Evolutionary conservation across 2,888 invertebrate genomes (phyloP).

Genomic region (Archips crataeganus): DNA sequence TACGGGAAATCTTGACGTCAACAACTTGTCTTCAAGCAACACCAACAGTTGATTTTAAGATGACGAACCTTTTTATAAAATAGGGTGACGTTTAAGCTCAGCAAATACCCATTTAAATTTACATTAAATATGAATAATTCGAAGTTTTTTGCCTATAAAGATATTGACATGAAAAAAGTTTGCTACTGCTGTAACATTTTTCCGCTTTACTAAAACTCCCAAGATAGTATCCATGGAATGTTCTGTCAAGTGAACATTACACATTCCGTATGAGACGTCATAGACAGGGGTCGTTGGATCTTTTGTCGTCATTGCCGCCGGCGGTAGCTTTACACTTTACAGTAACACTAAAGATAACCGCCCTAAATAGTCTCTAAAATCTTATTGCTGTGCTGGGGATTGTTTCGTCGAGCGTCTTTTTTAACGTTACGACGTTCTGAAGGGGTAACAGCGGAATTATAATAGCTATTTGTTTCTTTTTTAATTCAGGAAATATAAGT

Average conservation of each 20-base stretch:
- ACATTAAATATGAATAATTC: too few species aligned
- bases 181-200: too few species aligned
- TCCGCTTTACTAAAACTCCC: background rate
- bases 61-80: too few species aligned
- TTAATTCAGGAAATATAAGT: background rate
- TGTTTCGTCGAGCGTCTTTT: conserved; percentile 46
- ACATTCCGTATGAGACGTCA: conserved; percentile 12
- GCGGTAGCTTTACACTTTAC: conserved; percentile 45
- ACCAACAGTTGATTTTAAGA: too few species aligned
- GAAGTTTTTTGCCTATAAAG: too few species aligned
- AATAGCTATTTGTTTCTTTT: background rate
- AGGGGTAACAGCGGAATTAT: conserved; percentile 17
- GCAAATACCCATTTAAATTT: too few species aligned
- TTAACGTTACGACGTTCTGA: conserved; percentile 34
- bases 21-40: too few species aligned
- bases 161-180: too few species aligned
- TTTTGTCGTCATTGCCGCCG: conserved; percentile 49
- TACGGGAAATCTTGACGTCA: too few species aligned
- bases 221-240: background rate
- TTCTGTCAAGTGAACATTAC: conserved; percentile 5
- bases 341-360: conserved; percentile 58
- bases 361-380: conserved; percentile 62
- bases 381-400: conserved; percentile 56
- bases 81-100: too few species aligned
- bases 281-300: conserved; percentile 51